phyloP scores from a whole-genome alignment of 2,888 invertebrate species.

The Aspidiotus destructor region DNA sequence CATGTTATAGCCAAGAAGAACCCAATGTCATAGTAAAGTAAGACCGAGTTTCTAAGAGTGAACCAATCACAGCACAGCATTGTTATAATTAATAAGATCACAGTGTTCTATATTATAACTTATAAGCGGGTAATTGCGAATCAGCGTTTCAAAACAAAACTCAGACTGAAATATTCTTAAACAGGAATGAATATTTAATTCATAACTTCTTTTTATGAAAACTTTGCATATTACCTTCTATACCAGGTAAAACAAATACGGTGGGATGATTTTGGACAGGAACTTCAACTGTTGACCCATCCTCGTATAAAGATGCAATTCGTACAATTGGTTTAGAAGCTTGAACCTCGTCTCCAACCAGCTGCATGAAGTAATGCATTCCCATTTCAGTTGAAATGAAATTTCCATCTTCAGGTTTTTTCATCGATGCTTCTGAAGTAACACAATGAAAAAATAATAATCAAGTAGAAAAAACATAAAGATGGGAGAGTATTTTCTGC shows the following conservation, averaged over 20 bases:
- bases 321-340: conserved; percentile 49
- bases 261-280: conserved; percentile 39
- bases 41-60: too few relatives aligned
- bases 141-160: too few relatives aligned
- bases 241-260: conserved; percentile 55
- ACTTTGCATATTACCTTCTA: conserved; percentile 46
- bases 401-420: conserved; percentile 3
- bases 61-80: too few relatives aligned
- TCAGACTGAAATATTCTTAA: neutral
- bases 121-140: too few relatives aligned
- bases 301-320: conserved; percentile 48
- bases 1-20: too few relatives aligned
- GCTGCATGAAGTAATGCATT: conserved; percentile 50
- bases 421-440: neutral
- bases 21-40: too few relatives aligned
- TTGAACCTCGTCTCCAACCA: conserved; percentile 52
- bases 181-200: neutral
- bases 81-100: too few relatives aligned
- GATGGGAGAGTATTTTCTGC: neutral
- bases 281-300: conserved; percentile 44
- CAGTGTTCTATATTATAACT: too few relatives aligned
- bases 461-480: neutral
- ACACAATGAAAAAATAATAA: neutral
- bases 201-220: too few relatives aligned
- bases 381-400: conserved; percentile 34